Base-by-base conservation (phyloP, 2,888 invertebrate species). In the Drosophila anomalipes region DNA sequence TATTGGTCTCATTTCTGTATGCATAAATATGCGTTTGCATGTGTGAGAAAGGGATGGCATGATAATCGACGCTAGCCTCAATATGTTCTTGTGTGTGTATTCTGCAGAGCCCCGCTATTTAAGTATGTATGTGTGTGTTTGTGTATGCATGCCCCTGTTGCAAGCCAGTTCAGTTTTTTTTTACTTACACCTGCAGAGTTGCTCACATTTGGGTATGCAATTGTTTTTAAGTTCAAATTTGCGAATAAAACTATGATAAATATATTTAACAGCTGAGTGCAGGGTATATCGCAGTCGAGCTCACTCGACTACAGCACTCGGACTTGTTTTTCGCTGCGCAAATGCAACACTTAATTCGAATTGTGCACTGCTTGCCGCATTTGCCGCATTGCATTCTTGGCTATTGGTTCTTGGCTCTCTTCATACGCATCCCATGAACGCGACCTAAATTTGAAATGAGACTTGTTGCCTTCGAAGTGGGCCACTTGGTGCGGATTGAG, bases 341-440 rank as follows among this genome's bases (percentile, higher is more conserved):
- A 58, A 51, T 22, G 61, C 61, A 61, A 44, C 41, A 28, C 4
- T 2, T 47, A 61, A 62, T 59, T 67, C 32, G 19, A 37, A 37
- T 16, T 71, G 22, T 2, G 44, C 12, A 32, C 10, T 41, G 53
- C 58, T 70, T 63, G 70, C 75, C 41, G 58, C 60, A 37, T 37
- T 44, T 49, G 51, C 6, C 12, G 49, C 59, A 37, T 57, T 33
- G 49, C 28, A 16, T 28, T 30, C 28, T 30, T 32, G 22, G 2
- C 10, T 6, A 4, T 54, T 37, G 16, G 49, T 51, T 61, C 32
- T 57, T 22, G 47, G 66, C 56, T 70, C 61, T 44, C 22, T 35
- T 44, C 39, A 6, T 59, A 54, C 58, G 47, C 30, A 76, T 63
- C 68, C 47, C 37, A 60, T 30, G 69, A 62, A 77, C 70, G 41